phyloP scores from a whole-genome alignment of 2,113 vertebrate species.

The Sturnira hondurensis region DNA sequence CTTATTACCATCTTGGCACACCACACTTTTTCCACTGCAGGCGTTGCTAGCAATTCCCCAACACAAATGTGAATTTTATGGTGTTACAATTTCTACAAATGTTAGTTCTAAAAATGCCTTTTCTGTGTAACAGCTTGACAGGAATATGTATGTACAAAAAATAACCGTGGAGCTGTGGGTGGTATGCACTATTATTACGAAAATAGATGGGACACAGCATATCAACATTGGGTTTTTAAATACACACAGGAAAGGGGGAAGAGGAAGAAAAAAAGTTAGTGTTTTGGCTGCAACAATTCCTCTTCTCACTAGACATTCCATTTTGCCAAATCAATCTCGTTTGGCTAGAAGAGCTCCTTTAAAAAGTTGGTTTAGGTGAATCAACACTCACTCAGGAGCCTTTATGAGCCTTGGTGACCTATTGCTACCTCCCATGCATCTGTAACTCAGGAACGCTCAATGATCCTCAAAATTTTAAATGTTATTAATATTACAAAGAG shows the following conservation, averaged over 20 bases:
- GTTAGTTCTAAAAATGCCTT: conserved; percentile 75
- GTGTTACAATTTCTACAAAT: conserved; percentile 75
- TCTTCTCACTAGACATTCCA: conserved; percentile 60
- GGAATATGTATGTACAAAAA: conserved; percentile 12
- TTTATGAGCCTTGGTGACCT: not conserved
- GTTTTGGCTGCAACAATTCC: conserved; percentile 72
- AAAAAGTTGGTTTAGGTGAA: conserved; percentile 37
- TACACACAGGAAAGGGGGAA: conserved; percentile 53
- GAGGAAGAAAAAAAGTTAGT: conserved; percentile 58
- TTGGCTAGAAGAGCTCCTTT: conserved; percentile 66
- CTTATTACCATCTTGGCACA: conserved; percentile 19
- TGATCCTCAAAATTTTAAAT: not conserved
- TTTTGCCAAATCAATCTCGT: conserved; percentile 62
- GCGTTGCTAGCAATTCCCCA: conserved; percentile 74
- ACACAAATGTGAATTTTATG: conserved; percentile 78
- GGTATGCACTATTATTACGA: conserved; percentile 78
- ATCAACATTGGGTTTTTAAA: conserved; percentile 75
- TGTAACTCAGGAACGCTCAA: conserved; percentile 42
- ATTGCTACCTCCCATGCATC: not conserved
- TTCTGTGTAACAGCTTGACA: conserved; percentile 79
- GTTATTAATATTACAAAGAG: not conserved
- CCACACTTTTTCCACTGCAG: conserved; percentile 59
- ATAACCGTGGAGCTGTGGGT: conserved; percentile 75
- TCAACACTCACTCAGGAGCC: conserved; percentile 38
- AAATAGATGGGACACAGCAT: conserved; percentile 78